Evolutionary conservation across 2,113 vertebrate genomes (phyloP), one percentile per base, ranked within the genome.

Genomic region (Scophthalmus maximus): DNA sequence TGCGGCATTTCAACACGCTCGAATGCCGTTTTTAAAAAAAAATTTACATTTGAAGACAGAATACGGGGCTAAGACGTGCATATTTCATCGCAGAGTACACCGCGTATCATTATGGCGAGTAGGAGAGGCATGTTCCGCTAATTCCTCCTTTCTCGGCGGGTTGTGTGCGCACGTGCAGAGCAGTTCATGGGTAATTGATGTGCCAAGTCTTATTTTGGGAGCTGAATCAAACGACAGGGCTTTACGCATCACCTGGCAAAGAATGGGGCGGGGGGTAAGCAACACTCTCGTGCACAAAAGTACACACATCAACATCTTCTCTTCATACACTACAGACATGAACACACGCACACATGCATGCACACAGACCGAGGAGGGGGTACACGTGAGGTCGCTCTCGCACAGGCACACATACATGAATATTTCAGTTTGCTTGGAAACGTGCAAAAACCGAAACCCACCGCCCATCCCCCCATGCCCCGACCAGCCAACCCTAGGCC

Each of bases 351-450:
- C 69, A 67, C 59, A 25, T n/a, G 60, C 53, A 14, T n/a, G 71
- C 38, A 59, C 38, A 38, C 6, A 26, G 27, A 61, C n/a, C 25
- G 1, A 34, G 63, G 55, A 57, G 55, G n/a, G n/a, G 32, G 75
- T 56, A 81, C 86, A 90, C 68, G 75, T 91, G 91, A 89, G 88
- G 76, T 60, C 66, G 36, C 73, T 72, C 80, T 87, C 86, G 72
- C 81, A 83, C 82, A 53, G 80, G 82, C 89, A 81, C 86, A 92
- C 79, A 82, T 56, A 77, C 89, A 92, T 93, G 83, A 93, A 93
- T 93, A 93, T 93, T 93, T 93, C 85, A 93, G 83, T 73, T 78
- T 63, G 82, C 83, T 81, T 84, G 55, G 87, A 92, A 91, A 89
- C 57, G 84, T 89, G 88, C 72, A 83, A 81, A n/a, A n/a, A n/a